A percentile compares a stretch with the other conserved stretches of the same genome.
Evolutionary conservation across 2,888 invertebrate genomes (phyloP).

Genomic region (Conistra vaccinii): DNA sequence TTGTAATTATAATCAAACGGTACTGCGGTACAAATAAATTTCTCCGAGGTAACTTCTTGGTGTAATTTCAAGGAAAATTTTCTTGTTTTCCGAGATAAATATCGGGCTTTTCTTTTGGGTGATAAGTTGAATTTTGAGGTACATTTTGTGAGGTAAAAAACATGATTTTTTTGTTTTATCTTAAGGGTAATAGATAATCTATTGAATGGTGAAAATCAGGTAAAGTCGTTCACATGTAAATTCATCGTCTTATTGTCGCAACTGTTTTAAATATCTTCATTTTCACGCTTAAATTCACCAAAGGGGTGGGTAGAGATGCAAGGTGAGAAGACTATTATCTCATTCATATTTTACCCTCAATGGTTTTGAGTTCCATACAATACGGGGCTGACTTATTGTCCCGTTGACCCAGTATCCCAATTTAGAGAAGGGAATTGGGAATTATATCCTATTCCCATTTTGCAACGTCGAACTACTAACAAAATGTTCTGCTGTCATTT

Average conservation of each 20-base stretch:
- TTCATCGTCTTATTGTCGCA: conserved; percentile 12
- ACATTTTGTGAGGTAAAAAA: conserved; percentile 3
- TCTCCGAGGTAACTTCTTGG: conserved; percentile 30
- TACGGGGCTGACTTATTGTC: background rate
- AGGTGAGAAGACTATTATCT: background rate
- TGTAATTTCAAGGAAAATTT: conserved; percentile 36
- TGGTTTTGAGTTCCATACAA: conserved; percentile 13
- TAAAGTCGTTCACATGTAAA: conserved; percentile 6
- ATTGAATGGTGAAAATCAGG: background rate
- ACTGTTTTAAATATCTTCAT: conserved; percentile 22
- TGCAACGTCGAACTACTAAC: background rate
- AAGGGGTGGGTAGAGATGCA: background rate
- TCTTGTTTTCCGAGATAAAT: conserved; percentile 41
- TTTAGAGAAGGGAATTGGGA: background rate
- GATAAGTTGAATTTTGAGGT: background rate
- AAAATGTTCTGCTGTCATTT: background rate
- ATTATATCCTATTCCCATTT: background rate
- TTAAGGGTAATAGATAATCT: conserved; percentile 12
- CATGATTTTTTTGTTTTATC: conserved; percentile 8
- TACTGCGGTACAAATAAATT: conserved; percentile 52
- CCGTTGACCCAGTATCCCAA: background rate
- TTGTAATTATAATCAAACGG: conserved; percentile 58
- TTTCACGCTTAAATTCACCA: conserved; percentile 5
- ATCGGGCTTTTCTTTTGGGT: conserved; percentile 15
- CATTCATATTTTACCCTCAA: background rate